Evolutionary conservation across 2,888 invertebrate genomes (phyloP), one percentile per base, ranked within the genome.

Genomic region (Nemotelus nigrinus): DNA sequence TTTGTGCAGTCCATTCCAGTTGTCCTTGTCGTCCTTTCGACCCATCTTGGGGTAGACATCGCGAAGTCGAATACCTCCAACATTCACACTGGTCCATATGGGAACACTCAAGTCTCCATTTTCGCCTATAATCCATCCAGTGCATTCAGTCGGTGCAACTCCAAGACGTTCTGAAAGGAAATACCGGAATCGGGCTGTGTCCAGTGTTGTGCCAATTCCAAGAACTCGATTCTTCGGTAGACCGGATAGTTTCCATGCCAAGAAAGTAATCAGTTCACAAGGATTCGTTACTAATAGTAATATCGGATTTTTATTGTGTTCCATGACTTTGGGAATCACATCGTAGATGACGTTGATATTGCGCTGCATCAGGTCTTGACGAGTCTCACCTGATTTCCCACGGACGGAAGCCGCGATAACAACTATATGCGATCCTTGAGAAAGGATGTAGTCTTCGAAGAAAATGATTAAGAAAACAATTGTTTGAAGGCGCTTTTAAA

Each of bases 51-150:
- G 92, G 85, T 95, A 93, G 53, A 96, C 84, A 81, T 96, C 95
- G 81, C 91, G 90, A 77, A 97, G 89, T 3, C 93, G 90, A 0
- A 96, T 95, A 4, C 97, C 97, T 5, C 96, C 96, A 64, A 97
- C 91, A 86, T 96, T 97, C 43, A 96, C 96, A 10, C 96, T 95
- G 1, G 96, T 96, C 97, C 97, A 97, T 0, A 97, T 94, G 5
- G 96, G 94, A 80, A 97, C 95, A 81, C 94, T 94, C 76, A 93
- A 93, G 83, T 97, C 97, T 0, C 97, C 97, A 83, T 97, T 97
- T 85, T 97, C 97, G 45, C 97, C 97, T 83, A 97, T 96, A 83
- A 97, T 94, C 91, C 95, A 97, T 0, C 95, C 97, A 84, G 97
- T 96, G 83, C 94, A 94, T 81, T 94, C 95, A 10, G 93, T 92